Evolutionary conservation across 2,888 invertebrate genomes (phyloP).

Genomic region (Temnothorax unifasciatus): DNA sequence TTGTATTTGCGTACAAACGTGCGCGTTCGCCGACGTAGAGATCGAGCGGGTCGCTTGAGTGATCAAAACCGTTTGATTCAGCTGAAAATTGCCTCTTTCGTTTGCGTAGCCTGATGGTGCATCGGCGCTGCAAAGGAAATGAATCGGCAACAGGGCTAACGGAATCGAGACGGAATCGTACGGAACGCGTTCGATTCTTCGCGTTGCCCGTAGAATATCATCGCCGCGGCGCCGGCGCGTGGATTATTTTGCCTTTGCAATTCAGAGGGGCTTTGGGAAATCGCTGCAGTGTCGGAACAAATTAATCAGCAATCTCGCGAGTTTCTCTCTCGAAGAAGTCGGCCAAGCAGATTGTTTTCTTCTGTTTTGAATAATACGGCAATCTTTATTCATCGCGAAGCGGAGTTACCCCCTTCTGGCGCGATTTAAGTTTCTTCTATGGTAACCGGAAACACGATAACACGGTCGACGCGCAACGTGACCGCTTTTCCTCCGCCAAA

Average conservation of each 20-base stretch:
- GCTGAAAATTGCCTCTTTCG: slow-evolving; percentile 34
- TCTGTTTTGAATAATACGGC: slow-evolving; percentile 16
- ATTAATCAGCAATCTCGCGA: slow-evolving; percentile 16
- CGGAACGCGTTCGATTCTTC: background rate
- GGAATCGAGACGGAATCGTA: background rate
- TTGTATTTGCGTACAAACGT: slow-evolving; percentile 10
- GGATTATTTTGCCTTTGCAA: slow-evolving; percentile 1
- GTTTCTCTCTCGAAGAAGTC: background rate
- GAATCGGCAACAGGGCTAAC: slow-evolving; percentile 2
- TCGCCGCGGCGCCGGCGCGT: background rate
- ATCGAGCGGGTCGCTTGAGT: slow-evolving; percentile 19
- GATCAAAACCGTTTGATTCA: slow-evolving; percentile 37
- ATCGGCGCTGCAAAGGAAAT: background rate
- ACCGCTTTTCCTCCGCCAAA: background rate
- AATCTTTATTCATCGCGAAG: slow-evolving; percentile 42
- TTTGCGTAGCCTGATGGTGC: background rate
- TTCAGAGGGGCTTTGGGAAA: background rate
- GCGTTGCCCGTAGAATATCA: background rate
- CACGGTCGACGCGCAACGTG: background rate
- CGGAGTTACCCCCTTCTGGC: background rate
- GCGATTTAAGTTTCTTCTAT: background rate
- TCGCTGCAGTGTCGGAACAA: background rate
- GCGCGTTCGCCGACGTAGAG: background rate
- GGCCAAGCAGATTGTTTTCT: slow-evolving; percentile 18
- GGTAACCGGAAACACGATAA: background rate